Evolutionary conservation across 2,113 vertebrate genomes (phyloP).

Genomic region (Blennius ocellaris): DNA sequence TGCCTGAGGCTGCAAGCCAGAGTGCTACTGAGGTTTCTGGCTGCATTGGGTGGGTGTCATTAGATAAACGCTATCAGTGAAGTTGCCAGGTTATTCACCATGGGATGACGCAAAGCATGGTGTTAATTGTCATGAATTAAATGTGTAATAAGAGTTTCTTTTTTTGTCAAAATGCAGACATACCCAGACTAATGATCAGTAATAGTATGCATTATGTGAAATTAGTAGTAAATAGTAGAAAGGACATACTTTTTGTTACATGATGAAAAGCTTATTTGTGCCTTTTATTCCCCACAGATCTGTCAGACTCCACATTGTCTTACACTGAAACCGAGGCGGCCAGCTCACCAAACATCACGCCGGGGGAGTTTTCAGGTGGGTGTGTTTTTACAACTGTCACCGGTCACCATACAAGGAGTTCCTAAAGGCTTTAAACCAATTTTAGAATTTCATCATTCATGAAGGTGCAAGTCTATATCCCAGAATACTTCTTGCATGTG

Average conservation of each 20-base stretch:
- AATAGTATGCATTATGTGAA: background rate
- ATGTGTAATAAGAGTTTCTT: background rate
- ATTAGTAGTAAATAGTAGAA: background rate
- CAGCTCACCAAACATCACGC: slow-evolving; percentile 90
- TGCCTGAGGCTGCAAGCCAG: slow-evolving; percentile 38
- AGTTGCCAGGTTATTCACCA: slow-evolving; percentile 22
- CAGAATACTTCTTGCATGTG: background rate
- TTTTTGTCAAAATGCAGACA: background rate
- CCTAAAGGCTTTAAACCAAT: slow-evolving; percentile 20
- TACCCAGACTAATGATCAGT: background rate
- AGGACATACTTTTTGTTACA: background rate
- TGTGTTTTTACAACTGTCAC: slow-evolving; percentile 45
- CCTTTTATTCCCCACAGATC: slow-evolving; percentile 83
- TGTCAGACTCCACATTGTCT: slow-evolving; percentile 98
- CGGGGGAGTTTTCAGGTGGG: slow-evolving; percentile 97
- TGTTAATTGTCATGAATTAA: slow-evolving; percentile 23
- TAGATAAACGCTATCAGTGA: slow-evolving; percentile 36
- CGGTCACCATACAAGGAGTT: slow-evolving; percentile 20
- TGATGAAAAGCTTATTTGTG: slow-evolving; percentile 38
- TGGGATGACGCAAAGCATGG: background rate
- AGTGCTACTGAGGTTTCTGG: slow-evolving; percentile 41
- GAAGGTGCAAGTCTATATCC: slow-evolving; percentile 13
- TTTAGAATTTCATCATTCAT: slow-evolving; percentile 32
- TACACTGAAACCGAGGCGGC: slow-evolving; percentile 99
- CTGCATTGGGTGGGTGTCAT: slow-evolving; percentile 42